Percentiles rank a stretch among this genome's conserved stretches.
phyloP scores from a whole-genome alignment of 1,140 invertebrate species.

The Adelges cooleyi region DNA sequence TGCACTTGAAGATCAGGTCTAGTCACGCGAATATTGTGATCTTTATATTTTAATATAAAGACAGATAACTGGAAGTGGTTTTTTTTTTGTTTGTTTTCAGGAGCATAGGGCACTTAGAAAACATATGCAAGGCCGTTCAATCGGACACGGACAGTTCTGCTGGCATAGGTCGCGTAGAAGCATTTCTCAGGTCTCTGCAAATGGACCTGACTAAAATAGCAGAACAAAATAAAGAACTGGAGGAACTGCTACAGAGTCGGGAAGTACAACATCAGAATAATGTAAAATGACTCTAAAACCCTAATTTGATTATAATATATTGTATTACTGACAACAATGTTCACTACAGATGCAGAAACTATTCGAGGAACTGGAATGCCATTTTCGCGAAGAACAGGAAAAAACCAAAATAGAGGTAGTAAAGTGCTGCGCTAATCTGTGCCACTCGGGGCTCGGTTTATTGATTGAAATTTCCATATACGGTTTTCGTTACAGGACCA shows the following conservation, averaged over 20 bases:
- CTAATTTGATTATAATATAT: too few relatives aligned
- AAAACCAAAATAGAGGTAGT: slow-evolving; percentile 17
- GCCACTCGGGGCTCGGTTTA: too few relatives aligned
- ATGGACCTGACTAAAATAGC: background rate
- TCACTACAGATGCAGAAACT: slow-evolving; percentile 24
- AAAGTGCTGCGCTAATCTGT: too few relatives aligned
- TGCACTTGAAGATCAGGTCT: too few relatives aligned
- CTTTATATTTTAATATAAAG: too few relatives aligned
- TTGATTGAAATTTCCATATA: too few relatives aligned
- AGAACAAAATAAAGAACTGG: slow-evolving; percentile 1
- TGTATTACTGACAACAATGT: too few relatives aligned
- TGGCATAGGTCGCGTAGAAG: background rate
- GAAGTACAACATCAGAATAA: slow-evolving; percentile 26
- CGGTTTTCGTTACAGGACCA: slow-evolving; percentile 2
- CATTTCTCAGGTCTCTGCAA: background rate
- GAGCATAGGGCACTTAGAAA: slow-evolving; percentile 14
- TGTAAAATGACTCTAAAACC: background rate
- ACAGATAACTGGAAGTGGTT: too few relatives aligned
- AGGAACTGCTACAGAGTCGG: slow-evolving; percentile 1
- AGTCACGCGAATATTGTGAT: too few relatives aligned
- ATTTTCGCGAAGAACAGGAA: slow-evolving; percentile 27
- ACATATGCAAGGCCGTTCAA: background rate
- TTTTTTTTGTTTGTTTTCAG: too few relatives aligned
- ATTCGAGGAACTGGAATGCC: slow-evolving; percentile 29
- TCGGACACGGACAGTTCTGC: background rate